Evolutionary conservation across 2,797 vertebrate genomes (phyloP).

Genomic region (Eulemur coronatus): DNA sequence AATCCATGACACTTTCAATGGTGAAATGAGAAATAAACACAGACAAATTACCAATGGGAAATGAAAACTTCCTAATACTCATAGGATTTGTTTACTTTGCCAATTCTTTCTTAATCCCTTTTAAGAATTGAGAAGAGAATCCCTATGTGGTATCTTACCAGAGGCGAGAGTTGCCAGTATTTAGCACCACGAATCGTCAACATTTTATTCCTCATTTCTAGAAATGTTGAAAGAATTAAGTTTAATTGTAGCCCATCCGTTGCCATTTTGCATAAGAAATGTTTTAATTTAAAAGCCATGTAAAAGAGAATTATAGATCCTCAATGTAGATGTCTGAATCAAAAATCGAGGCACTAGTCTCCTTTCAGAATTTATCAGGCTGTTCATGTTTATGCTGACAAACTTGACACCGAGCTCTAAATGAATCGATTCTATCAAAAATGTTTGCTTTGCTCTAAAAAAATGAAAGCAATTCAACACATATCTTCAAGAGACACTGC

Average conservation of each 20-base stretch:
- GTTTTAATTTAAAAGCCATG: background rate
- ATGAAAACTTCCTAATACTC: background rate
- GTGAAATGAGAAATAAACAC: background rate
- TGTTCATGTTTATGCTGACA: background rate
- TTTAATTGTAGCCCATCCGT: background rate
- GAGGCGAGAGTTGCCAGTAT: background rate
- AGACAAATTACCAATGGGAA: background rate
- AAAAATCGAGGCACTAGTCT: background rate
- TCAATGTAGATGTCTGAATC: background rate
- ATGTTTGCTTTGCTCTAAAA: slow-evolving; percentile 40
- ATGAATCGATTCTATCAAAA: slow-evolving; percentile 56
- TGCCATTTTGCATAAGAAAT: background rate
- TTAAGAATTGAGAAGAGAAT: background rate
- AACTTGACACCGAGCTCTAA: background rate
- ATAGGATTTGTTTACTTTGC: background rate
- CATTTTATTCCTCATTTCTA: background rate
- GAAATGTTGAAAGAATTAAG: background rate
- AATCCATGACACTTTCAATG: background rate
- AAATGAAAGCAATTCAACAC: slow-evolving; percentile 62
- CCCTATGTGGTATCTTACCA: background rate
- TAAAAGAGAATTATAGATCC: slow-evolving; percentile 14
- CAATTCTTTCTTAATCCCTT: background rate
- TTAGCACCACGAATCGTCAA: background rate
- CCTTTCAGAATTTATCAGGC: background rate
- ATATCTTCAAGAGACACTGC: slow-evolving; percentile 34